These are phyloP conservation scores for Venturia canescens DNA, from an alignment of 1,140 invertebrate species.

Conservation along the genomic window DNA sequence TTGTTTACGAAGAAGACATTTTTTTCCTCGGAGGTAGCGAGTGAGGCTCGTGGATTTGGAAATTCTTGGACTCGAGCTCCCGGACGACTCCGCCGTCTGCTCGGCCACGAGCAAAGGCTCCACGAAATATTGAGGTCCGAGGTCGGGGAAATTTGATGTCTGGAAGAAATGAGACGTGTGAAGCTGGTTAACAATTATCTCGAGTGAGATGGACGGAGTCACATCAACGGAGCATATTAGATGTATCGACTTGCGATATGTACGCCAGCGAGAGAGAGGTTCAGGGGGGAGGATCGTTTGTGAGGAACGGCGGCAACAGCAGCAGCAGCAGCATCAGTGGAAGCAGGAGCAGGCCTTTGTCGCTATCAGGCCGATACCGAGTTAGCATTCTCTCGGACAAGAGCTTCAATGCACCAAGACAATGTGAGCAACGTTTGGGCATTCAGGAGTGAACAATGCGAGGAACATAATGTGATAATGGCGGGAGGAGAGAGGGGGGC, in stretches of 20 bases:
- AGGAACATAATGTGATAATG: slow-evolving; percentile 76
- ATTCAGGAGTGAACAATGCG: slow-evolving; percentile 74
- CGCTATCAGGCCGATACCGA: slow-evolving; percentile 73
- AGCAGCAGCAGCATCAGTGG: not conserved
- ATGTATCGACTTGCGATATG: not conserved
- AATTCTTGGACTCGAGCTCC: no score
- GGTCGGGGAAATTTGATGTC: no score
- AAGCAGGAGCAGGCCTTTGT: slow-evolving; percentile 54
- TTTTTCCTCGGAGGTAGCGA: no score
- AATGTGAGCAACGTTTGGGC: slow-evolving; percentile 75
- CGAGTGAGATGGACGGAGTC: not conserved
- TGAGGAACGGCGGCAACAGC: slow-evolving; percentile 23
- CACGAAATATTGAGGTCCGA: no score
- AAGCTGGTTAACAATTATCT: not conserved
- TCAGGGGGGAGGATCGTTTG: slow-evolving; percentile 40
- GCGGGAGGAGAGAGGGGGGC: slow-evolving; percentile 54
- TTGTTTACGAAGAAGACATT: no score
- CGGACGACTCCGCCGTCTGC: no score
- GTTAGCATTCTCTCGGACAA: slow-evolving; percentile 71
- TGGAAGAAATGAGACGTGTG: no score
- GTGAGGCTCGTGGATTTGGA: no score
- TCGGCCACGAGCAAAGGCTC: no score
- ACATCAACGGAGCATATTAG: not conserved
- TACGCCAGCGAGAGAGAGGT: not conserved
- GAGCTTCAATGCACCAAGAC: slow-evolving; percentile 72